A percentile compares a stretch with the other conserved stretches of the same genome.
These are phyloP conservation scores for Burhinus oedicnemus DNA, from an alignment of 2,113 vertebrate genomes.

Conservation along the genomic window DNA sequence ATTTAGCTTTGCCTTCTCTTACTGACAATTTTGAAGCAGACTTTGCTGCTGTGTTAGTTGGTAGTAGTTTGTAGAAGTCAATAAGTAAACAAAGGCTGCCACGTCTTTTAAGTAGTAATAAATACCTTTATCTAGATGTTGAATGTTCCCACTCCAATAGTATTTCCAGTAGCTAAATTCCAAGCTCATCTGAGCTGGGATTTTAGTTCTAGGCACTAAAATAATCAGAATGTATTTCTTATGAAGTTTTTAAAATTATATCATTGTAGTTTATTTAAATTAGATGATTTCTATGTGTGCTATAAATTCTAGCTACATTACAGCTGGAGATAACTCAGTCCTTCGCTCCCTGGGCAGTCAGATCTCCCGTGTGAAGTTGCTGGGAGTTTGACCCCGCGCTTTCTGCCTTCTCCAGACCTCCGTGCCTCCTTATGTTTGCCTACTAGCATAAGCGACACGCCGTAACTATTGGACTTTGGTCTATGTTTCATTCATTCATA, in stretches of 20 bases:
- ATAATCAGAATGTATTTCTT: neutral
- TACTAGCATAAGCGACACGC: neutral
- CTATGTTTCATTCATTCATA: neutral
- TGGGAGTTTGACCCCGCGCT: neutral
- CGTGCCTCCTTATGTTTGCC: neutral
- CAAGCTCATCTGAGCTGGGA: neutral
- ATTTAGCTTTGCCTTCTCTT: neutral
- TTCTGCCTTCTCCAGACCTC: neutral
- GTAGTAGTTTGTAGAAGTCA: neutral
- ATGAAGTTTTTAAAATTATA: neutral
- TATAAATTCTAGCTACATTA: neutral
- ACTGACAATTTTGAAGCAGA: neutral
- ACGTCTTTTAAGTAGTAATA: neutral
- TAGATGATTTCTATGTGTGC: neutral
- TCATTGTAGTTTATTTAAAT: neutral
- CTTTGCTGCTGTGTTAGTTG: neutral
- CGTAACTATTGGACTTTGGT: neutral
- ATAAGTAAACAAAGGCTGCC: neutral
- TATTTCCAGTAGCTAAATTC: neutral
- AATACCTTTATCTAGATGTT: neutral
- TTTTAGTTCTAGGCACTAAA: neutral
- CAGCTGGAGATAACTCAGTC: neutral
- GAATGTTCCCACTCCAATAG: neutral
- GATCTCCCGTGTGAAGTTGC: neutral
- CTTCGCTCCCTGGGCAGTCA: rapidly evolving